These are phyloP conservation scores for Gallinago paraguaiae DNA, from an alignment of 2,113 vertebrate species.

Conservation along the genomic window DNA sequence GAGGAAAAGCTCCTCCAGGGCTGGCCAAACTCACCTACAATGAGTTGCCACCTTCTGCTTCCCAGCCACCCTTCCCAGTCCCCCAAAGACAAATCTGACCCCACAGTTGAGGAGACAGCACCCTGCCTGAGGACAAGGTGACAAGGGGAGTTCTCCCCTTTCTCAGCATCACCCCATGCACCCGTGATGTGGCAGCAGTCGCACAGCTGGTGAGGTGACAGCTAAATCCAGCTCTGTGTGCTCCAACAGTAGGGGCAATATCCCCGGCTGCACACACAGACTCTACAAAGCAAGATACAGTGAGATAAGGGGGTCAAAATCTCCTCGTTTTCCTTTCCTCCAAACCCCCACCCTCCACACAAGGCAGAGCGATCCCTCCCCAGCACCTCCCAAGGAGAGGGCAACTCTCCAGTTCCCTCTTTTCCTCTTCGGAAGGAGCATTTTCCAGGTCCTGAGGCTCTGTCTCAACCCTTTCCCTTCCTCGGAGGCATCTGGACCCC, in stretches of 20 bases:
- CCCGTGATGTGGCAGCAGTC: not conserved
- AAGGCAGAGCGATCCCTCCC: not conserved
- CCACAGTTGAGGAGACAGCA: accelerated
- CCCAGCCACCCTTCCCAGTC: not conserved
- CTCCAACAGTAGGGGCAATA: not conserved
- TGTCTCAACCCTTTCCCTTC: not conserved
- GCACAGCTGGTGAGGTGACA: not conserved
- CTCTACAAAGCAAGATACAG: not conserved
- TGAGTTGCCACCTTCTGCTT: not conserved
- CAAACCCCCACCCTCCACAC: not conserved
- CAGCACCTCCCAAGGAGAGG: not conserved
- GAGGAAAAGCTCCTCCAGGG: not conserved
- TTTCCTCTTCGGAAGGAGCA: not conserved
- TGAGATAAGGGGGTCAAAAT: not conserved
- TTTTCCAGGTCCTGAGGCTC: not conserved
- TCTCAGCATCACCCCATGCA: not conserved
- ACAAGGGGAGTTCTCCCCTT: not conserved
- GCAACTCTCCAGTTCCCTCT: not conserved
- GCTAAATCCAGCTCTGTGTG: not conserved
- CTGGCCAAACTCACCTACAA: not conserved
- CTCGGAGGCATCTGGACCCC: not conserved
- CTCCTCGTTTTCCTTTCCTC: not conserved
- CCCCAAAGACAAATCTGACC: not conserved
- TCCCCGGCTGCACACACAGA: not conserved
- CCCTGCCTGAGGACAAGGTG: not conserved